phyloP scores from a whole-genome alignment of 2,888 invertebrate genomes.

The Leucophenga maculata region DNA sequence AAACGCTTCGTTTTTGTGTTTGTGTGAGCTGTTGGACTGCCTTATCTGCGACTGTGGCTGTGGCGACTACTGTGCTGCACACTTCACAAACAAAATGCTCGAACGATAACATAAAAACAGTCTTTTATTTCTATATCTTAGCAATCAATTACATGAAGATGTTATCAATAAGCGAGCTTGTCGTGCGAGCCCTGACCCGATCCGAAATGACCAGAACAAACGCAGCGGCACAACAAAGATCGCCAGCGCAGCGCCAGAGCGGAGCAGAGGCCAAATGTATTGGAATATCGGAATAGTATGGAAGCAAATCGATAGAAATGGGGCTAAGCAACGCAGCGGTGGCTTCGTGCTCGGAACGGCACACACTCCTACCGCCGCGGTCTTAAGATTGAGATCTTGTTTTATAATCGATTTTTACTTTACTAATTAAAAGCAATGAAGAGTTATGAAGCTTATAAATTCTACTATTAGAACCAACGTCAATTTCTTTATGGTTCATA shows the following conservation, averaged over 20 bases:
- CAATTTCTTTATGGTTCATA: no score
- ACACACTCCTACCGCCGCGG: background rate
- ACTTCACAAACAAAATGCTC: no score
- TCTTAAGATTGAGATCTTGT: constrained; percentile 51
- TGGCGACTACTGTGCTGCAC: constrained; percentile 14
- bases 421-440: constrained; percentile 57
- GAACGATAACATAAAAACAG: no score
- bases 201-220: constrained; percentile 33
- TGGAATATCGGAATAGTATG: background rate
- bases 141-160: constrained; percentile 21
- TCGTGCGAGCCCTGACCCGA: constrained; percentile 31
- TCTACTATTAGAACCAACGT: constrained; percentile 3
- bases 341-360: constrained; percentile 32
- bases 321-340: constrained; percentile 1
- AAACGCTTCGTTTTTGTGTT: background rate
- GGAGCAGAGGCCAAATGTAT: background rate
- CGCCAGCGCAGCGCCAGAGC: constrained; percentile 2
- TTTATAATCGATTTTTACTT: constrained; percentile 40
- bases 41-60: no score
- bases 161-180: constrained; percentile 6
- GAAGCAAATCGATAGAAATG: constrained; percentile 8
- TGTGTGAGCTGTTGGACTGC: constrained; percentile 25
- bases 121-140: background rate
- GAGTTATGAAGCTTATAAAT: constrained; percentile 52
- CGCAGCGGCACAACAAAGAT: constrained; percentile 27